These are phyloP conservation scores for Plumapathes pennacea DNA, from an alignment of 92 coral and sea anemone species.

Conservation along the genomic window DNA sequence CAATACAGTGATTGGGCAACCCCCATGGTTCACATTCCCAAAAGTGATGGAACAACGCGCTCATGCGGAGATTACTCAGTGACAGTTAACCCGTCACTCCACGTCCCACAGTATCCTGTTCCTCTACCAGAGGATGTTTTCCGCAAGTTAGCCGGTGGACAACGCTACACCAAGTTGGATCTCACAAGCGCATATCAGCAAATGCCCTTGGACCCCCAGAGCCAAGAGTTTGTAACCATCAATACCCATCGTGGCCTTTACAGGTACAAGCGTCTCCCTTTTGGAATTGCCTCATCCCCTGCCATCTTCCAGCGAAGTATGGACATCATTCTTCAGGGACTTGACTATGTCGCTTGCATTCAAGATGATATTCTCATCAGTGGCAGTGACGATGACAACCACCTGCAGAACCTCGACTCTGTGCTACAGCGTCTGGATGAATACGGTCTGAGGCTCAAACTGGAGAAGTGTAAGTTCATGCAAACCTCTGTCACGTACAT, in stretches of 20 bases:
- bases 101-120: conserved; percentile 39
- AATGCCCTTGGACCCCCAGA: conserved; percentile 35
- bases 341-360: conserved; percentile 49
- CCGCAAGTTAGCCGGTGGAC: conserved; percentile 34
- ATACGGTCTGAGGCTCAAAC: conserved; percentile 42
- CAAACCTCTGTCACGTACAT: conserved; percentile 52
- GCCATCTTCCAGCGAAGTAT: conserved; percentile 50
- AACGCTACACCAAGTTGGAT: conserved; percentile 53
- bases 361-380: conserved; percentile 64
- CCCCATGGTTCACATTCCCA: conserved; percentile 59
- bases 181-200: conserved; percentile 63
- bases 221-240: conserved; percentile 45
- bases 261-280: conserved; percentile 37
- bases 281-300: conserved; percentile 52
- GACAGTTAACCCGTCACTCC: conserved; percentile 36
- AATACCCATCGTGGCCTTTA: conserved; percentile 49
- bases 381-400: conserved; percentile 41
- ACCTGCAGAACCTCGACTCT: conserved; percentile 29
- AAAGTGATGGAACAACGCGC: conserved; percentile 29
- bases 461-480: conserved; percentile 54
- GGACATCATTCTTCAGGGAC: conserved; percentile 51
- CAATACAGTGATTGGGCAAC: conserved; percentile 55
- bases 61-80: conserved; percentile 54
- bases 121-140: conserved; percentile 63
- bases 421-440: conserved; percentile 36